phyloP scores from a whole-genome alignment of 2,113 vertebrate species.

The Ailuropoda melanoleuca region DNA sequence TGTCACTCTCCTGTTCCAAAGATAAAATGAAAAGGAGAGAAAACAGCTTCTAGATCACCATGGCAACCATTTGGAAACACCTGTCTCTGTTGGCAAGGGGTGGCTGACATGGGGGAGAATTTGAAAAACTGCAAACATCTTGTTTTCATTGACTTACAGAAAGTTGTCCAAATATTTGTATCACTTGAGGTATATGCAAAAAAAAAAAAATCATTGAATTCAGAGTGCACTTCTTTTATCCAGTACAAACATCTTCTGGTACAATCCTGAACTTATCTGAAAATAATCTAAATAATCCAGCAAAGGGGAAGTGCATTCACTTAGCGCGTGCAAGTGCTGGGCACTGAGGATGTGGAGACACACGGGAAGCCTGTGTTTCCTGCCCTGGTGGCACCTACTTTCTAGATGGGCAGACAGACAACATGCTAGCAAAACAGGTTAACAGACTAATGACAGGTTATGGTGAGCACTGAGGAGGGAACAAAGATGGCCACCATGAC shows the following conservation, averaged over 20 bases:
- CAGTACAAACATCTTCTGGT: constrained; percentile 24
- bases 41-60: background rate
- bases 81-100: background rate
- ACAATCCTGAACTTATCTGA: background rate
- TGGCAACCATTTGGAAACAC: constrained; percentile 1
- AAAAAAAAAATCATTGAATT: background rate
- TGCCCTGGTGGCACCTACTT: background rate
- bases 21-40: background rate
- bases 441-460: background rate
- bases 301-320: background rate
- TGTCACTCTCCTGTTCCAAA: background rate
- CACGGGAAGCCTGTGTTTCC: background rate
- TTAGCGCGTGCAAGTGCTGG: background rate
- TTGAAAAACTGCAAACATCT: constrained; percentile 17
- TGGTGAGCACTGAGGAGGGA: background rate
- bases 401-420: background rate
- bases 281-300: background rate
- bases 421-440: background rate
- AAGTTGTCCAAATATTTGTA: constrained; percentile 48
- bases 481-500: background rate
- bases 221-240: background rate
- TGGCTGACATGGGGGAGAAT: background rate
- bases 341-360: accelerated
- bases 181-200: background rate
- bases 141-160: constrained; percentile 12